Evolutionary conservation across 2,888 invertebrate species (phyloP), one percentile per base, ranked within the genome.

Genomic region (Erynnis tages): DNA sequence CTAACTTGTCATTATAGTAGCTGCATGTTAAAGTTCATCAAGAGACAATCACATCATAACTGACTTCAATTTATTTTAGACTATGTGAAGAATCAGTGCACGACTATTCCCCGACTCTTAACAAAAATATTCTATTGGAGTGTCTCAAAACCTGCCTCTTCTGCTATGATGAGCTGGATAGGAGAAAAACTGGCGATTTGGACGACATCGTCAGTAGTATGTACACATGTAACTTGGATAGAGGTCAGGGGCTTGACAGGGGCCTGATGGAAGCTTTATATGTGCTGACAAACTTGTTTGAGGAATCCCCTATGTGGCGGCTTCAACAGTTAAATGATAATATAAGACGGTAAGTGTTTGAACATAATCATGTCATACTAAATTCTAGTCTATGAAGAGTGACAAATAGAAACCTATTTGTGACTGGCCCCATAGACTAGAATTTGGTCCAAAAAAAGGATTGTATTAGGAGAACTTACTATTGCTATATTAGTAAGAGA

Each of bases 121-220:
- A 96, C 65, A 88, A 86, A 56, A 92, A 91, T 56, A 93, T 95
- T 69, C 76, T 94, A 43, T 81, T 92, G 54, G 95, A 96, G 78
- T 94, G 95, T 69, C 76, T 95, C 3, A 93, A 94, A 68, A 90
- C 91, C 67, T 85, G 93, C 49, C 76, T 95, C 0, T 79, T 79
- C 43, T 82, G 92, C 30, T 93, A 92, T 67, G 92, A 93, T 66
- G 72, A 38, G n/a, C 37, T 77, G 1, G 59, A 70, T 11, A 59
- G 29, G 29, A 40, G n/a, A 11, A 53, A 43, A 7, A 25, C 4
- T 13, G 17, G 38, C 52, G 38, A 54, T 2, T 7, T 54, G 2
- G 52, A 53, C 4, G 37, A 34, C 13, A 32, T 62, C 10, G 47
- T 45, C 4, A 25, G 40, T 7, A 32, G 21, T 43, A 40, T 53